Percentiles rank a stretch among this genome's conserved stretches.
Conservation (phyloP, 2,888 invertebrate species). For the Amblyjoppa fuscipennis region DNA sequence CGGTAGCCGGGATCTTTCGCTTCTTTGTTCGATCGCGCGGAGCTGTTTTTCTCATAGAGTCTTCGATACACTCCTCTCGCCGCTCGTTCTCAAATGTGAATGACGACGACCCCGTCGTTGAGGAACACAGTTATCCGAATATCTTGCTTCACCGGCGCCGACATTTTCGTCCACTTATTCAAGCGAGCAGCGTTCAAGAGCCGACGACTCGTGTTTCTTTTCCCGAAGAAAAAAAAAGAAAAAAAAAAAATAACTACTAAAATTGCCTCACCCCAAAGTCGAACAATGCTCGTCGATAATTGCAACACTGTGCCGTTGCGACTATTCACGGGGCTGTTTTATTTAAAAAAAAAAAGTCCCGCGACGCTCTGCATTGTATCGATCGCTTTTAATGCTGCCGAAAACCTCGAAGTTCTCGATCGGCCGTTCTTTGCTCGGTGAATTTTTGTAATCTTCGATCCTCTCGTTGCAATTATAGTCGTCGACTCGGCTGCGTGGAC, state of each 20-base stretch:
- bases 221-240: no score
- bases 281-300: not conserved
- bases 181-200: no score
- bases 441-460: not conserved
- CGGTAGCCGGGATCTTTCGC: not conserved
- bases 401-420: not conserved
- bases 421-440: not conserved
- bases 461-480: not conserved
- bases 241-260: no score
- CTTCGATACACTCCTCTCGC: not conserved
- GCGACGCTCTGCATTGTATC: not conserved
- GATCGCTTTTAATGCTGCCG: not conserved
- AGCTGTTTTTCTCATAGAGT: not conserved
- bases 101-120: slow-evolving; percentile 88
- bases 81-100: slow-evolving; percentile 86
- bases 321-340: not conserved
- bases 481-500: not conserved
- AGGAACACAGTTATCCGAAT: slow-evolving; percentile 90
- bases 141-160: slow-evolving; percentile 88
- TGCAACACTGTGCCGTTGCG: not conserved
- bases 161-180: slow-evolving; percentile 86
- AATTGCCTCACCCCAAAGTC: not conserved
- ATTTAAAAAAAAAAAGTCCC: not conserved
- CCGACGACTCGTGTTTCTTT: no score
- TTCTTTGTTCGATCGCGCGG: not conserved